These are phyloP conservation scores for Anas bahamensis DNA, from an alignment of 2,797 vertebrate genomes.

Conservation along the genomic window DNA sequence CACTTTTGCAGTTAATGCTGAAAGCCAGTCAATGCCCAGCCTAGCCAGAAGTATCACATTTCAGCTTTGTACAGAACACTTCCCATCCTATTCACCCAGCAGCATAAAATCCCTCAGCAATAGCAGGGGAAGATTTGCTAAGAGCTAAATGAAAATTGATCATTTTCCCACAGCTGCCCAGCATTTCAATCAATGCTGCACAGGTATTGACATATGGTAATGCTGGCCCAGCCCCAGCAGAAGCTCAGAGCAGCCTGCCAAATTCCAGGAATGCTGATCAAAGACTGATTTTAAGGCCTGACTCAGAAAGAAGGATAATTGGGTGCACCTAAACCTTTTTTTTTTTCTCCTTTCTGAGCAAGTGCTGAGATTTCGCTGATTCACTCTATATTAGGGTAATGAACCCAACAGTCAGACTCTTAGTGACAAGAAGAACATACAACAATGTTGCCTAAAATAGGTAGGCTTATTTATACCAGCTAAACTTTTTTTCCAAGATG, in stretches of 20 bases:
- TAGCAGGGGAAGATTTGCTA: neutral
- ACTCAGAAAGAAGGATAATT: neutral
- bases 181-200: conserved; percentile 21
- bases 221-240: neutral
- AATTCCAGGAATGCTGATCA: neutral
- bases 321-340: neutral
- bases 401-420: neutral
- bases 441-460: conserved; percentile 33
- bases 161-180: neutral
- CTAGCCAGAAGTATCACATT: conserved; percentile 1
- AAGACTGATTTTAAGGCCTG: neutral
- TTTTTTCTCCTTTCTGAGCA: neutral
- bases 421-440: neutral
- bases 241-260: conserved; percentile 9
- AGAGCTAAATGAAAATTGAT: conserved; percentile 49
- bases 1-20: neutral
- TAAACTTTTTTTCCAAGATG: neutral
- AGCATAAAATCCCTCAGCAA: conserved; percentile 35
- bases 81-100: neutral
- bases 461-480: neutral
- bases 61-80: neutral
- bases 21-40: conserved; percentile 6
- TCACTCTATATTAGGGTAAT: neutral
- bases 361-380: conserved; percentile 11
- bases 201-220: neutral